A percentile compares a stretch with the other conserved stretches of the same genome.
phyloP scores from a whole-genome alignment of 2,888 invertebrate genomes.

The Pterostichus madidus region DNA sequence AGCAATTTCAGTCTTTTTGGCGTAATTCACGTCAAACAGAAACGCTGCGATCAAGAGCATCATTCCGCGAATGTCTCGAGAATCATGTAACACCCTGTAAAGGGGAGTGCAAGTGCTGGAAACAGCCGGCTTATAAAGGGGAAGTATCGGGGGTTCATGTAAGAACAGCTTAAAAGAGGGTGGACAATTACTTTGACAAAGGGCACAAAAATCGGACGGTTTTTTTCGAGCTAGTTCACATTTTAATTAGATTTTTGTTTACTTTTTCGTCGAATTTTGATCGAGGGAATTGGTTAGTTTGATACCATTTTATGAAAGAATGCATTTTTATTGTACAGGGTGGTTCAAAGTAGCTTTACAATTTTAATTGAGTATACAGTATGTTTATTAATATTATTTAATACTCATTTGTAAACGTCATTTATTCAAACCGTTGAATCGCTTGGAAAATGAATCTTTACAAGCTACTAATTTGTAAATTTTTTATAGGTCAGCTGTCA shows the following conservation, averaged over 20 bases:
- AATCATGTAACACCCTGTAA: not conserved
- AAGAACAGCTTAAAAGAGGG: constrained; percentile 47
- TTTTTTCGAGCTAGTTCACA: constrained; percentile 47
- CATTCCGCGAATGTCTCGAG: not conserved
- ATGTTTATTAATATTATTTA: too few species aligned
- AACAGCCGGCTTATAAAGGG: constrained; percentile 25
- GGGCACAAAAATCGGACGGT: constrained; percentile 22
- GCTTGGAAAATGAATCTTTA: too few species aligned
- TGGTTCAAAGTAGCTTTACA: not conserved
- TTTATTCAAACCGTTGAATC: too few species aligned
- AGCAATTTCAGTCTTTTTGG: constrained; percentile 21
- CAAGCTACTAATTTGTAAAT: too few species aligned
- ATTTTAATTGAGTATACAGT: too few species aligned
- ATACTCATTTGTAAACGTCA: too few species aligned
- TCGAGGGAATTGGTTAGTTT: not conserved
- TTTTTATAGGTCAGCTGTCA: too few species aligned
- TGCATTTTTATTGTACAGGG: not conserved
- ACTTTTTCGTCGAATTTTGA: constrained; percentile 19
- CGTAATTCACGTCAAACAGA: constrained; percentile 11
- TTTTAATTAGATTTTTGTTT: constrained; percentile 53
- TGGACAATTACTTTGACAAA: constrained; percentile 54
- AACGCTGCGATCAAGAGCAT: constrained; percentile 1
- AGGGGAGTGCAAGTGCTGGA: not conserved
- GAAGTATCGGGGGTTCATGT: not conserved
- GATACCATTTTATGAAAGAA: not conserved